Base-by-base conservation (phyloP, 2,113 vertebrate species). In the Microtus montanus region DNA sequence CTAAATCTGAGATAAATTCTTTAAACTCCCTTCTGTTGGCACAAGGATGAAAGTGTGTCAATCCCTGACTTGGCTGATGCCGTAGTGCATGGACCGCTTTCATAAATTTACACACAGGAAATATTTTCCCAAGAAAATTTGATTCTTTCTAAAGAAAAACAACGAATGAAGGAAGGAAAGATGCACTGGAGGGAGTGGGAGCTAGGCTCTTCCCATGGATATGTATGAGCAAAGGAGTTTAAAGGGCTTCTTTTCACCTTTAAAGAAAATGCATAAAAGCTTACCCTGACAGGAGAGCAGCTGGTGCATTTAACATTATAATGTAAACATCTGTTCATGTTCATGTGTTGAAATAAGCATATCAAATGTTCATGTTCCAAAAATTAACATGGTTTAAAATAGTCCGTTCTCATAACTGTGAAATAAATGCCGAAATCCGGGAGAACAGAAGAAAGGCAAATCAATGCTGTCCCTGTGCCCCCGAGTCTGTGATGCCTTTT, bases 241-340 rank as follows among this genome's bases (percentile, higher is more conserved):
- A 93, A 97, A 96, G 64, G 3, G 5, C 78, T 97, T 52, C 94
- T 86, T 64, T 97, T 97, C 93, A 96, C 66, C 97, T 97, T 98
- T 98, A 98, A 98, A 96, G 92, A 97, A 97, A 98, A 98, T 94
- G 96, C 78, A 96, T 92, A 97, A 97, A 97, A 94, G 91, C 71
- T 74, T 95, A 89, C 86, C 85, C 93, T 92, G 74, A 90, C 63
- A 96, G 74, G 47, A 85, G 58, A 98, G 97, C 98, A 98, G 96
- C 97, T 98, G 97, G 92, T 66, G 87, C 96, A 96, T 96, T 98
- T 98, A 97, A 97, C 92, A 94, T 95, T 95, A 78, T 90, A 95
- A 96, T 97, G 94, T 97, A 98, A 98, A 98, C 97, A 98, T 97
- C 96, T 98, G 98, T 88, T 98, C 91, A 95, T 79, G 92, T 97